Base-by-base conservation (phyloP, 1,140 invertebrate genomes). In the Drosophila bifasciata region DNA sequence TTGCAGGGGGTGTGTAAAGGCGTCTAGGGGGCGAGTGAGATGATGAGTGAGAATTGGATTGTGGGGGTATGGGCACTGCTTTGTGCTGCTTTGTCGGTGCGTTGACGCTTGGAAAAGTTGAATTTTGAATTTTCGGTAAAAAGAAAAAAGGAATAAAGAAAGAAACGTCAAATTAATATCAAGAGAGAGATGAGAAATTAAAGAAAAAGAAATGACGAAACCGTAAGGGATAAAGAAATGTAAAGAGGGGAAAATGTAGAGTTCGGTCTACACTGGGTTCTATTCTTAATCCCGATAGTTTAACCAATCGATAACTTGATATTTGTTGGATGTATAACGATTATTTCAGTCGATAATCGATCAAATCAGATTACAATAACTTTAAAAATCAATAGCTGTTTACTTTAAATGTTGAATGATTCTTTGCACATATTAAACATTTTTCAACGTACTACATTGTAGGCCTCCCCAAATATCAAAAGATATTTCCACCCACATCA, bases 51-150 rank as follows among this genome's bases (percentile, higher is more conserved):
- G 44, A 50, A 23, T 2, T 6, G 17, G 23, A 11, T 4, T 44
- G 16, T 1, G 23, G 45, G 13, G 13, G 64, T 1, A 45, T 13
- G 11, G 40, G 23, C 21, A 62, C 36, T 39, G 40, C 52, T 55
- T 21, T 70, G 59, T 73, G 71, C 75, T 78, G 72, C 60, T 78
- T 71, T 75, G 51, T 56, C 64, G 57, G 67, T 80, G 63, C 74
- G 77, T 79, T 79, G 76, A 79, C 79, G 76, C 73, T 78, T 79
- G 73, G 72, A 86, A 85, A 68, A 80, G 74, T 86, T 86, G 76
- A 80, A 86, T 80, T 36, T 74, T 80, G 64, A 55, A 79, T 70
- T 76, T 56, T 11, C 55, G 48, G 9, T 6, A 15, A 57, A 9
- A 25, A 58, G 9, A 17, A 16, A 32, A 68, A 79, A 66, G 51